phyloP scores from a whole-genome alignment of 2,113 vertebrate genomes.

The Mustela nigripes region DNA sequence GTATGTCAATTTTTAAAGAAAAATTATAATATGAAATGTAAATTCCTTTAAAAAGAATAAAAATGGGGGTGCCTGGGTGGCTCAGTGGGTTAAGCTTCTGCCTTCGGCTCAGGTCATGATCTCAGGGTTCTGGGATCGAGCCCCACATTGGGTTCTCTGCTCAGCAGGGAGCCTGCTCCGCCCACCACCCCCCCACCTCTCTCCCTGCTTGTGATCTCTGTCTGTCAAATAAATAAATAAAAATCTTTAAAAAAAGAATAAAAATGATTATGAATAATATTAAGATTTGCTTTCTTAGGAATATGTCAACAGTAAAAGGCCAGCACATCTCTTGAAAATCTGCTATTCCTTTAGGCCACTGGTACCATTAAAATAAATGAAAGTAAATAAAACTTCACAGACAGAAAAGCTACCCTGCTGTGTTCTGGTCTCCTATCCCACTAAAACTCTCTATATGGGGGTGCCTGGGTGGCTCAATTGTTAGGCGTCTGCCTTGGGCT shows the following conservation, averaged over 20 bases:
- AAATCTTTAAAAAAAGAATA: background rate
- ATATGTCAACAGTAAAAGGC: background rate
- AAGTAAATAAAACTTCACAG: background rate
- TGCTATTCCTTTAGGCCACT: background rate
- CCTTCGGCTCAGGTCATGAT: too few species aligned
- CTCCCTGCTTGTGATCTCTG: too few species aligned
- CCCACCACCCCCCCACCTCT: too few species aligned
- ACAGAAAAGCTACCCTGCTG: background rate
- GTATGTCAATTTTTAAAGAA: background rate
- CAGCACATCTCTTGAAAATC: background rate
- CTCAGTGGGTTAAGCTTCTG: too few species aligned
- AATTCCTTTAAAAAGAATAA: background rate
- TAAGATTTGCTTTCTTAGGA: constrained; percentile 3
- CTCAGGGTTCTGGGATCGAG: too few species aligned
- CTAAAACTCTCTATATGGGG: background rate
- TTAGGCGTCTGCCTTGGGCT: too few species aligned
- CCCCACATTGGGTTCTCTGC: too few species aligned
- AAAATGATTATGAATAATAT: background rate
- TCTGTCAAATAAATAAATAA: too few species aligned
- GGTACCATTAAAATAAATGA: background rate
- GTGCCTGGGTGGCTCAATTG: too few species aligned
- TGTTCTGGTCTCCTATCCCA: background rate
- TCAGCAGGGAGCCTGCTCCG: too few species aligned
- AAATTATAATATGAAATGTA: background rate
- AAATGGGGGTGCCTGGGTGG: background rate